phyloP scores from a whole-genome alignment of 2,888 invertebrate genomes.

The Lithophane socia region DNA sequence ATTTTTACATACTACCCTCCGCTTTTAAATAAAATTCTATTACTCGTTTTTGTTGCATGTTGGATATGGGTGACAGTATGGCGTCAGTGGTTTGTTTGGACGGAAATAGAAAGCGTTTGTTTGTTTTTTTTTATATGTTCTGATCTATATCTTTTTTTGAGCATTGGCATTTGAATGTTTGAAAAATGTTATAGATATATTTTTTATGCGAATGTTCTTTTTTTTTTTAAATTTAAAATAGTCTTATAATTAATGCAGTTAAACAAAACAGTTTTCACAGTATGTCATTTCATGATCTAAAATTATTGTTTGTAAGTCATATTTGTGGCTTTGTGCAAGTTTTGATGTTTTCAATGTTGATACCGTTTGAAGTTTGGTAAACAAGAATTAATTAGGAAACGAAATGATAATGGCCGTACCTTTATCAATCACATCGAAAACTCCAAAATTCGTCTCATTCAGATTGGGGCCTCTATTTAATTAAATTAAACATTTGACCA shows the following conservation, averaged over 20 bases:
- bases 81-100: constrained; percentile 17
- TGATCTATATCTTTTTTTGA: neutral
- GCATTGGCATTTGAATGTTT: neutral
- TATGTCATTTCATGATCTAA: neutral
- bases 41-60: constrained; percentile 42
- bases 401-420: neutral
- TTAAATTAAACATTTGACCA: constrained; percentile 36
- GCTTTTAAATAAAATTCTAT: constrained; percentile 45
- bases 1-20: constrained; percentile 34
- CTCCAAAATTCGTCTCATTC: neutral
- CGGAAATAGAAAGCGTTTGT: constrained; percentile 24
- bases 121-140: constrained; percentile 11
- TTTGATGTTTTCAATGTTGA: neutral
- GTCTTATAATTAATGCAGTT: neutral
- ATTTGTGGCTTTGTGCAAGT: neutral
- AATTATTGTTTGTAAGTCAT: neutral
- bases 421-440: constrained; percentile 21
- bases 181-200: too few relatives aligned
- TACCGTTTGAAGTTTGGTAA: constrained; percentile 9
- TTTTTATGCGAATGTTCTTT: neutral
- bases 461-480: constrained; percentile 11
- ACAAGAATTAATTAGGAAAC: constrained; percentile 4
- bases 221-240: neutral
- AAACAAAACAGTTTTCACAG: neutral
- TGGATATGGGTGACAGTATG: constrained; percentile 32